A percentile compares a stretch with the other conserved stretches of the same genome.
Conservation (phyloP, 2,888 invertebrate species). For the Chironomus tentans region DNA sequence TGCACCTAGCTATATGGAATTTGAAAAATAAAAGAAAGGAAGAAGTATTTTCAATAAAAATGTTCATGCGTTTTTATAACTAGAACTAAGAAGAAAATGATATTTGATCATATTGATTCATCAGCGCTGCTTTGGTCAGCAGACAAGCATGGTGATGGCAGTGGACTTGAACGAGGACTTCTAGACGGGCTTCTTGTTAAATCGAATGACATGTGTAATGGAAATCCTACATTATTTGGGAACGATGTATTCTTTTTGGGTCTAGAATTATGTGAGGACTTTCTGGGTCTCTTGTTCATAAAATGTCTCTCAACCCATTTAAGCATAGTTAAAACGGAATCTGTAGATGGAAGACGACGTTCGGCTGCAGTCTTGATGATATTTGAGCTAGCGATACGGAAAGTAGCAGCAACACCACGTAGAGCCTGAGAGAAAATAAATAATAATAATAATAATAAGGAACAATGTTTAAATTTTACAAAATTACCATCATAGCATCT, state of each 20-base stretch:
- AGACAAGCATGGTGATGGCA: background rate
- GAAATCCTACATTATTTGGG: slow-evolving; percentile 58
- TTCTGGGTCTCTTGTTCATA: slow-evolving; percentile 57
- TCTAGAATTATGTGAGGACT: background rate
- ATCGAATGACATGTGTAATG: slow-evolving; percentile 68
- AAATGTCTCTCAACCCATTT: slow-evolving; percentile 85
- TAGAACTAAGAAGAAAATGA: background rate
- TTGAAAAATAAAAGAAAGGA: background rate
- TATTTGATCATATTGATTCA: background rate
- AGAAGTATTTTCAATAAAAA: background rate
- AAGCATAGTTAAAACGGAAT: slow-evolving; percentile 79
- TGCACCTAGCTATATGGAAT: background rate
- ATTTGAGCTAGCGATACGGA: slow-evolving; percentile 75
- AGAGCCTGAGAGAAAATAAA: slow-evolving; percentile 52
- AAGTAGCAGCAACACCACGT: slow-evolving; percentile 89
- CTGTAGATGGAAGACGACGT: slow-evolving; percentile 76
- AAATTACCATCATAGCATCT: slow-evolving; percentile 73
- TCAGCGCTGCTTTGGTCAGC: slow-evolving; percentile 3
- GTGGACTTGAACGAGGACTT: background rate
- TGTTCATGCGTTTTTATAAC: background rate
- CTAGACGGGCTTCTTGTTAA: slow-evolving; percentile 36
- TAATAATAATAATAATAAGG: background rate
- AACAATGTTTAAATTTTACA: background rate
- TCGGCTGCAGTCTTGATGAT: slow-evolving; percentile 82
- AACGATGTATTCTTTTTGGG: background rate